Base-by-base conservation (phyloP, 2,888 invertebrate species). In the Patella ulyssiponensis region DNA sequence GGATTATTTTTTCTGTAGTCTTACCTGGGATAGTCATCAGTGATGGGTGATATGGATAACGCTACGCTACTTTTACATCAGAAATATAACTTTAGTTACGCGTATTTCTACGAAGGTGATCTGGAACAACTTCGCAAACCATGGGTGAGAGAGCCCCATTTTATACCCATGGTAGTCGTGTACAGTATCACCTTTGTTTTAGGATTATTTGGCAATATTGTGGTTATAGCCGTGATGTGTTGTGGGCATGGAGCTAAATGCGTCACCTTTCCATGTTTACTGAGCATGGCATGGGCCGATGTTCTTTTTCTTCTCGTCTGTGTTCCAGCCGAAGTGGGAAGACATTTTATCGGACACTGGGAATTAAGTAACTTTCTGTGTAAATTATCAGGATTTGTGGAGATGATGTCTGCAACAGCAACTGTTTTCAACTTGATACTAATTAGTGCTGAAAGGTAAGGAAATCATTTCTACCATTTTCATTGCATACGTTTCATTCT, bases 401-500 rank as follows among this genome's bases (percentile, higher is more conserved):
- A 93, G 83, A 91, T 92, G 81, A 86, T 93, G 33, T 92, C 93
- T 0, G 93, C 93, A 1, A 90, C 91, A 7, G 92, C 92, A 0
- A 93, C 93, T 15, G 92, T 93, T 3, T 90, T 93, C 58, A 93
- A 93, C 82, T 88, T 93, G 12, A 91, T 92, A 52, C 93, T 93
- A 2, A 92, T 93, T 77, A 93, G 93, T 69, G 85, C 93, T 4
- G 93, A 93, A 88, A 92, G 93, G 93, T 93, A 85, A 88, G 88
- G 69, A 3, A 14, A 27, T 33, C 17, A 1, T 23, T 73, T 73
- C 3, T 44, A 15, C 7, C 3, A 33, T 51, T 1, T 51, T 70
- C 14, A n/a, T 70, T 11, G 12, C 51, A 27, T 14, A 23, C 58
- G 53, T 5, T 0, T 27, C 1, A 20, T 3, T 27, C 71, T 23